Evolutionary conservation across 2,113 vertebrate genomes (phyloP), one percentile per base, ranked within the genome.

Genomic region (Phrynocephalus versicolor): DNA sequence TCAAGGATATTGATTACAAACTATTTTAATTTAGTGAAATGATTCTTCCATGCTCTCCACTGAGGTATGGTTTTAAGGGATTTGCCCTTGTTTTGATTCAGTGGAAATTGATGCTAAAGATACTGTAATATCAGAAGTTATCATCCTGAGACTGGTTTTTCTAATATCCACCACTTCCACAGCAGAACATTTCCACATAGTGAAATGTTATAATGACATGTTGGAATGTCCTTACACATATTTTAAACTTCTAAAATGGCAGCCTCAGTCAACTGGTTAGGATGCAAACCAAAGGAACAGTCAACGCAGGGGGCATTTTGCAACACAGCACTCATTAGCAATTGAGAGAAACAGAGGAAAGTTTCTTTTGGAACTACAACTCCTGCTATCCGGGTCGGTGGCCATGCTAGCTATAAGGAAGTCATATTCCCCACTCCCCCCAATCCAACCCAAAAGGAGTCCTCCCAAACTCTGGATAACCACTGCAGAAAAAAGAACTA

Each of bases 1-100:
- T 1, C 12, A 35, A 70, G 91, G 75, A 92, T 92, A 92, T 23
- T 81, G 27, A 89, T 91, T 94, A 90, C 83, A 88, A 93, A 79
- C 25, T 69, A 55, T 60, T 89, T 89, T 91, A 82, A 88, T 89
- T 93, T 39, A 84, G 62, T 86, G 84, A 92, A 91, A 89, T 89
- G 57, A 87, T 62, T 89, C 83, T 73, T 84, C 60, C 58, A 82
- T 37, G 62, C 0, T 18, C 30, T 18, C 67, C 2, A 45, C 37
- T 15, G 6, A 33, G 83, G 73, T 51, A 35, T 1, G 78, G 35
- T 21, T 81, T 82, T 57, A 85, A 92, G 27, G 0, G 2, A 6
- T 41, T 75, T 79, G 16, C 76, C 27, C 74, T 86, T 88, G 21
- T 45, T 75, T 87, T 3, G 0, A 7, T 88, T 89, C 76, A 85